A percentile compares a stretch with the other conserved stretches of the same genome.
Evolutionary conservation across 2,797 vertebrate genomes (phyloP).

Genomic region (Falco concolor): DNA sequence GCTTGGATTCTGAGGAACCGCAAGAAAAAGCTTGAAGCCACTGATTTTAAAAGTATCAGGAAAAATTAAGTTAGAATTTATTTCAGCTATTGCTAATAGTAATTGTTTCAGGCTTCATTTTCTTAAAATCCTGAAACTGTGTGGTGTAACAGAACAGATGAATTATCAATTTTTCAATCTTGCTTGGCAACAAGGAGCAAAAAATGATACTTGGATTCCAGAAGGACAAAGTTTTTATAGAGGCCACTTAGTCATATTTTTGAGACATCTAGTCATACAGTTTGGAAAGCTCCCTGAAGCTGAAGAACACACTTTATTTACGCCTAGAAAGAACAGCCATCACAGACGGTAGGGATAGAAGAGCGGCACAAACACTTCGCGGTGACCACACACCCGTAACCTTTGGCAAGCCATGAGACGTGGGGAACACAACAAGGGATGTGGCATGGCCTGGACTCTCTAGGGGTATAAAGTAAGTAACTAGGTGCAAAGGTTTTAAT

Average conservation of each 20-base stretch:
- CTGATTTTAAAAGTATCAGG: not conserved
- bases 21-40: not conserved
- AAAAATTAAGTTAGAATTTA: not conserved
- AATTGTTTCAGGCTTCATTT: not conserved
- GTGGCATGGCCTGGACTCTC: not conserved
- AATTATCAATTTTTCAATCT: not conserved
- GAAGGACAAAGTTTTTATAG: not conserved
- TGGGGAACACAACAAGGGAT: not conserved
- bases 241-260: not conserved
- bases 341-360: not conserved
- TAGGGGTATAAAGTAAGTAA: not conserved
- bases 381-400: not conserved
- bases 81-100: not conserved
- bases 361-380: not conserved
- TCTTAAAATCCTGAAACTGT: not conserved
- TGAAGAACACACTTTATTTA: not conserved
- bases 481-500: not conserved
- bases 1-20: not conserved
- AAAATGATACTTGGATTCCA: not conserved
- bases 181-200: not conserved
- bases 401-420: not conserved
- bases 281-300: not conserved
- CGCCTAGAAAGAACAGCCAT: not conserved
- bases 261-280: not conserved
- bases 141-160: not conserved